Percentiles rank a stretch among this genome's conserved stretches.
Conservation (phyloP, 2,797 vertebrate genomes). For the Prunella strophiata region DNA sequence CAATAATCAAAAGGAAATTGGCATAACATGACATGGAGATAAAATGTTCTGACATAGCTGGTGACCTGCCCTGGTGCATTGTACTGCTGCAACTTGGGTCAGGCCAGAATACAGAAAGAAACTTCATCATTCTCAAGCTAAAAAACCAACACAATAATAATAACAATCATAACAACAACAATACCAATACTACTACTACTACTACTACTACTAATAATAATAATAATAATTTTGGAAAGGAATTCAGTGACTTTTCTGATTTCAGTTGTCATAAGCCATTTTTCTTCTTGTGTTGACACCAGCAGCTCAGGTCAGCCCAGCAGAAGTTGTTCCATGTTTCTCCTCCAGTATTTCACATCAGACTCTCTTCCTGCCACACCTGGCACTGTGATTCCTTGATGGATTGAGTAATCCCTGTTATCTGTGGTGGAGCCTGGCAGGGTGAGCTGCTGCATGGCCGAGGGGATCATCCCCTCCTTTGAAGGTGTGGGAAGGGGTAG, state of each 20-base stretch:
- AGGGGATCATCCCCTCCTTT: background rate
- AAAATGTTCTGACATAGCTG: background rate
- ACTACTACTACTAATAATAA: too few relatives aligned
- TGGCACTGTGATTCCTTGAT: background rate
- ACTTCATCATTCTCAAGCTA: background rate
- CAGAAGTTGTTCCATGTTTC: background rate
- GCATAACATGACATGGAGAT: background rate
- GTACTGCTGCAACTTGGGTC: rapidly evolving
- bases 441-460: background rate
- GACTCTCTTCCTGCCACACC: rapidly evolving
- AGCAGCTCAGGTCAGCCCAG: background rate
- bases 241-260: background rate
- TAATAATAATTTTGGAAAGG: background rate
- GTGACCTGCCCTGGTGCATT: background rate
- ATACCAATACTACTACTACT: too few relatives aligned
- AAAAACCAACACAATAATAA: background rate
- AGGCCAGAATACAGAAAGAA: background rate
- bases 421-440: background rate
- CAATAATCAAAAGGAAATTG: constrained; percentile 22
- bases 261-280: background rate
- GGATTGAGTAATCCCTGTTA: rapidly evolving
- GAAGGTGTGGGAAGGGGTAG: background rate
- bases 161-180: too few relatives aligned
- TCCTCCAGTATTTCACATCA: rapidly evolving
- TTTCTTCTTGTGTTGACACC: background rate